Evolutionary conservation across 1,140 invertebrate genomes (phyloP), one percentile per base, ranked within the genome.

Genomic region (Pemphigus obesinymphae): DNA sequence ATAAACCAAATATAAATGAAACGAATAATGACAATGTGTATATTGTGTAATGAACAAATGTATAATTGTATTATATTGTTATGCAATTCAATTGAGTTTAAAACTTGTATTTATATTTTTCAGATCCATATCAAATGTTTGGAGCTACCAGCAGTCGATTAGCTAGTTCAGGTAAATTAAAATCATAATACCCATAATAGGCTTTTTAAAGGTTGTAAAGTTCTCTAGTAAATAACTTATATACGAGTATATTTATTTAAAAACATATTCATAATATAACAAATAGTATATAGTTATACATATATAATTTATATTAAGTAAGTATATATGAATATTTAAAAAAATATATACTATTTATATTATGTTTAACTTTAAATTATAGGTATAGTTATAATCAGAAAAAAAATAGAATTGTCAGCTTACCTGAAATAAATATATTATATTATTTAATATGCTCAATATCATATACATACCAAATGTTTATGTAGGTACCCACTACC

Each of bases 61-160:
- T 43, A 70, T 26, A 43, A 11, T 3, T 17, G n/a, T n/a, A 43
- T 26, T n/a, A 26, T 70, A 70, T 26, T 4, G 43, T 26, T 4
- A 15, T 15, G 6, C n/a, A 13, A 7, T n/a, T n/a, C 3, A 26
- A n/a, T 37, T n/a, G 3, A 37, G 0, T 43, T 26, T 43, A 68
- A 55, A 55, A 20, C 11, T 73, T 8, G 10, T 10, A 31, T 43
- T 78, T 83, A 84, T 84, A 84, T 87, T 86, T 91, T 91, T 66
- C 91, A 96, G 95, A 97, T 93, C 95, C 96, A 86, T 97, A 97
- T 90, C 95, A 97, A 90, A 95, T 97, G 93, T 96, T 97, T 87
- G 95, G 95, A 75, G 93, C 95, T 63, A 96, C 96, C 66, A 96
- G 95, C 89, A 97, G 95, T 89, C 91, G 95, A 86, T 89, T 97